Conservation (phyloP, 2,113 vertebrate genomes). For the Gallinago paraguaiae region DNA sequence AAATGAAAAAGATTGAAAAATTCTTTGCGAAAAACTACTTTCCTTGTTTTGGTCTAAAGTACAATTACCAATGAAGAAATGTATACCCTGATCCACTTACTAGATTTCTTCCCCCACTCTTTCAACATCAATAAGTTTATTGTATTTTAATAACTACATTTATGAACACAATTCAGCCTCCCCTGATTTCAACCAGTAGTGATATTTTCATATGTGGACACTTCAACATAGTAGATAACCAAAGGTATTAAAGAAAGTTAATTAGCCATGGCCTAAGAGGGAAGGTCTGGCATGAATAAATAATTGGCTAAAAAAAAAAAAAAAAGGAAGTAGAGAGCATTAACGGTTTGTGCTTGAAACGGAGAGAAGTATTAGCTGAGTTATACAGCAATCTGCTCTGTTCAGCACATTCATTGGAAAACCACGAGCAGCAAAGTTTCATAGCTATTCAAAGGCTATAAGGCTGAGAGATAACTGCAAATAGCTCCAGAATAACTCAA, state of each 20-base stretch:
- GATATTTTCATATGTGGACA: not conserved
- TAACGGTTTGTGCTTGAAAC: not conserved
- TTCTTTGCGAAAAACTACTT: not conserved
- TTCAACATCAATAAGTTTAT: not conserved
- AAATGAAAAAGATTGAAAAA: not conserved
- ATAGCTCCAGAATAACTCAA: not conserved
- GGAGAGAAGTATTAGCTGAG: not conserved
- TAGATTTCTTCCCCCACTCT: no score
- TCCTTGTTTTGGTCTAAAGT: not conserved
- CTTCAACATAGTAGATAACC: not conserved
- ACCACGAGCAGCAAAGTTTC: not conserved
- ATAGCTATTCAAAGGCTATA: not conserved
- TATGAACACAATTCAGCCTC: not conserved
- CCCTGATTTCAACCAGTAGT: not conserved
- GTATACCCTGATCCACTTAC: not conserved
- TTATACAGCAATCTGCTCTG: not conserved
- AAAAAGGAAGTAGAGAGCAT: not conserved
- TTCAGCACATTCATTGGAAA: not conserved
- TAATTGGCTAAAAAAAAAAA: not conserved
- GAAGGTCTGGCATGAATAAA: not conserved
- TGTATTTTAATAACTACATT: not conserved
- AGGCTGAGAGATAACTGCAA: not conserved
- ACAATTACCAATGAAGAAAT: not conserved
- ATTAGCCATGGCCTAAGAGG: not conserved
- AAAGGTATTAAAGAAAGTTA: not conserved